Evolutionary conservation across 1,140 invertebrate genomes (phyloP), one percentile per base, ranked within the genome.

Genomic region (Anastrepha obliqua): DNA sequence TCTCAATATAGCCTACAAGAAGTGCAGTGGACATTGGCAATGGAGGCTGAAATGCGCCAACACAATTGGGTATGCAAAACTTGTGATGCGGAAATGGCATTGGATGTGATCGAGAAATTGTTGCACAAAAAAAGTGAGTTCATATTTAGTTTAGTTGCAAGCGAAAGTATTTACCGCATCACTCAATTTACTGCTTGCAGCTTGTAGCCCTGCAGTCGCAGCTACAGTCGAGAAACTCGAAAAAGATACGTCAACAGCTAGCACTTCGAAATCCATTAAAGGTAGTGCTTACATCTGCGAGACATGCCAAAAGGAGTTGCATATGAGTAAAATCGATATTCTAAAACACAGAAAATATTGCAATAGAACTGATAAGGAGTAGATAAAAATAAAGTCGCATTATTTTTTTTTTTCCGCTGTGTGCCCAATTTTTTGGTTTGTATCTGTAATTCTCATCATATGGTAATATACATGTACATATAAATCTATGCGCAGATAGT

Each of bases 291-390:
- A 96, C 93, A 94, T 95, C 89, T 98, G 98, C 94, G 90, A 94
- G 7, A 94, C 93, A 78, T 98, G 98, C 94, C 93, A 95, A 42
- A 93, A 96, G 91, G 94, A 94, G n/a, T 93, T 98, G 62, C 94
- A 95, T 88, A 93, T 98, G 64, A 97, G 96, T 20, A 95, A 96
- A 8, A 95, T 96, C 59, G 96, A 97, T 91, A 96, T 97, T 92
- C 93, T 97, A 89, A 96, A 95, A 88, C 96, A 97, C 93, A 96
- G 95, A 90, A 96, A 95, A 89, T 92, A 89, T 91, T 96, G 95
- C 93, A 88, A 64, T 15, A 88, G 60, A 87, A 64, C n/a, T 85
- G n/a, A 70, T 78, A 17, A 60, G 0, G 39, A 47, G 11, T 55
- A 55, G 7, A 74, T 3, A 44, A 44, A 74, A 74, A 44, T 74